phyloP scores from a whole-genome alignment of 2,888 invertebrate species.

The Drosophila colorata region DNA sequence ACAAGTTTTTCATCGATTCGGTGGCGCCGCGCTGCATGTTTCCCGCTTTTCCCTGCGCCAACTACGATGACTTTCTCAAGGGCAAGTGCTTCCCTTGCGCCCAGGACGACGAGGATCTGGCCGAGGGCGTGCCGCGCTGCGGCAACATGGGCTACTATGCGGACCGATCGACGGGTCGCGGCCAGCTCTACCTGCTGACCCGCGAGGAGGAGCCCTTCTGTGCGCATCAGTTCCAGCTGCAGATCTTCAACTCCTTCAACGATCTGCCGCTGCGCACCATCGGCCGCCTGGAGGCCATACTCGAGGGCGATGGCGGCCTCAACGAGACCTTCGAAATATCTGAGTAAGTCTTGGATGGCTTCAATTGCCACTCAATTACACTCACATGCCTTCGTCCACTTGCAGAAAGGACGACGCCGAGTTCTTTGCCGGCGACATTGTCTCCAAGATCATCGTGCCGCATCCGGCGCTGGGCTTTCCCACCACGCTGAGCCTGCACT shows the following conservation, averaged over 20 bases:
- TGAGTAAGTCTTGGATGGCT: slow-evolving; percentile 86
- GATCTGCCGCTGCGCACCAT: slow-evolving; percentile 87
- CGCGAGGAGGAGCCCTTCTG: slow-evolving; percentile 97
- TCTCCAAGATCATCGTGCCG: slow-evolving; percentile 94
- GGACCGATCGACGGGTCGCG: slow-evolving; percentile 92
- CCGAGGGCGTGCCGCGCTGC: slow-evolving; percentile 87
- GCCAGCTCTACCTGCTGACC: slow-evolving; percentile 95
- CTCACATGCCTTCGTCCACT: slow-evolving; percentile 16
- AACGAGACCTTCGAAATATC: slow-evolving; percentile 96
- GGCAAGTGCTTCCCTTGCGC: slow-evolving; percentile 91
- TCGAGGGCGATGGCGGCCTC: slow-evolving; percentile 92
- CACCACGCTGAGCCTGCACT: slow-evolving; percentile 90
- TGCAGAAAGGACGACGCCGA: slow-evolving; percentile 92
- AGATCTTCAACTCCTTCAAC: slow-evolving; percentile 91
- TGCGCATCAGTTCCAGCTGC: slow-evolving; percentile 95
- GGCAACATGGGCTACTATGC: slow-evolving; percentile 98
- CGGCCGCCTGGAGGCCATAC: slow-evolving; percentile 92
- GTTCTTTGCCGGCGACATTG: slow-evolving; percentile 89
- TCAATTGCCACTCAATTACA: too few relatives aligned
- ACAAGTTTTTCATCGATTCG: slow-evolving; percentile 97
- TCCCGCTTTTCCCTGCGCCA: slow-evolving; percentile 94
- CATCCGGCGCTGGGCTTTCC: slow-evolving; percentile 94
- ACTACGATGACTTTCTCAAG: slow-evolving; percentile 93
- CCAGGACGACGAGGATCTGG: slow-evolving; percentile 82
- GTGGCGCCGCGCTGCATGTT: slow-evolving; percentile 96